Evolutionary conservation across 2,888 invertebrate genomes (phyloP).

Genomic region (Synanthedon myopaeformis): DNA sequence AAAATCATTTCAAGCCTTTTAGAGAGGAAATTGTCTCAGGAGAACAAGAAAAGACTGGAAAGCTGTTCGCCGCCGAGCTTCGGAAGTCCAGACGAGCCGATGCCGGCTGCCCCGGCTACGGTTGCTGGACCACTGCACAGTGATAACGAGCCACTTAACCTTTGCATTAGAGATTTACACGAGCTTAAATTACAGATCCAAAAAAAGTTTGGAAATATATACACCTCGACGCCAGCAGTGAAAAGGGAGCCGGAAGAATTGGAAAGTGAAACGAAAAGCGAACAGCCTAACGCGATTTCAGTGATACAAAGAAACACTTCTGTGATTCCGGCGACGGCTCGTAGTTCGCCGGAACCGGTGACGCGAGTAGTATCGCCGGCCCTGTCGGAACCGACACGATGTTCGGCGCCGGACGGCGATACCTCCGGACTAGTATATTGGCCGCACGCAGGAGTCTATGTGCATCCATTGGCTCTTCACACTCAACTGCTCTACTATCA

Average conservation of each 20-base stretch:
- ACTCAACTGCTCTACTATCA: constrained; percentile 81
- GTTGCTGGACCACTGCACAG: constrained; percentile 41
- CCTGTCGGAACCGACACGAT: constrained; percentile 49
- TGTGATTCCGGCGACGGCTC: constrained; percentile 40
- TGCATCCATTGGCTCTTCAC: constrained; percentile 80
- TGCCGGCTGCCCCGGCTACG: constrained; percentile 43
- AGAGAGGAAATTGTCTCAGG: constrained; percentile 77
- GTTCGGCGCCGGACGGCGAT: constrained; percentile 36
- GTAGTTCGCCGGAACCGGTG: constrained; percentile 52
- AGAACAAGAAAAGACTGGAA: constrained; percentile 64
- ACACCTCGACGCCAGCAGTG: constrained; percentile 66
- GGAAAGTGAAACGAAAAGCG: constrained; percentile 49
- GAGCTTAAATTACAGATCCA: constrained; percentile 75
- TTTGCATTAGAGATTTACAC: constrained; percentile 83
- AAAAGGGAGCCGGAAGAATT: constrained; percentile 71
- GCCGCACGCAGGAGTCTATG: constrained; percentile 77
- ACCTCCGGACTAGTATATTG: constrained; percentile 74
- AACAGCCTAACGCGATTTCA: constrained; percentile 56
- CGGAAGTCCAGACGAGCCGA: constrained; percentile 43
- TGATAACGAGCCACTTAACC: constrained; percentile 82
- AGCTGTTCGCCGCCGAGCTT: constrained; percentile 38
- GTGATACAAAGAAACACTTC: constrained; percentile 60
- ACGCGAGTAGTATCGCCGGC: constrained; percentile 39
- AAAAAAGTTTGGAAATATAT: constrained; percentile 73
- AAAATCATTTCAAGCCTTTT: constrained; percentile 77